Evolutionary conservation across 2,113 vertebrate genomes (phyloP).

Genomic region (Pedionomus torquatus): DNA sequence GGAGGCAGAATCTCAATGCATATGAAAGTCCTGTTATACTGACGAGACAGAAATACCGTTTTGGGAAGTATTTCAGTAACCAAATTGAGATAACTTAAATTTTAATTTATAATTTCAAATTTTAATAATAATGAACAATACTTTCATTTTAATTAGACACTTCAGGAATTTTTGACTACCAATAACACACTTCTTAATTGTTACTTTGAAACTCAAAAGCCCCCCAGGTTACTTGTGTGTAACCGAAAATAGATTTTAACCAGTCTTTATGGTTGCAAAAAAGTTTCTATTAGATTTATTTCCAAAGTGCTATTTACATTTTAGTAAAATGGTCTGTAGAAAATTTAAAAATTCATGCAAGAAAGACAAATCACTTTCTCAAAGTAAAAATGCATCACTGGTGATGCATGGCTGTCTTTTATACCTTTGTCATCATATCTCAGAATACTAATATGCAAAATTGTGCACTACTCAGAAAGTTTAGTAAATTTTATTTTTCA

Average conservation of each 20-base stretch:
- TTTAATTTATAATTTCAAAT: not conserved
- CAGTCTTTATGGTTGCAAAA: not conserved
- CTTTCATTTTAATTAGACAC: not conserved
- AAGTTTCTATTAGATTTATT: not conserved
- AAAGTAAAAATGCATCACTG: not conserved
- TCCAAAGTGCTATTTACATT: not conserved
- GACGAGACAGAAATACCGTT: not conserved
- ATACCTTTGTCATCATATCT: not conserved
- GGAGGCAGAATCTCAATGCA: not conserved
- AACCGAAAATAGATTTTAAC: not conserved
- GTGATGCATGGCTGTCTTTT: slow-evolving; percentile 27
- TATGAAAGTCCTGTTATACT: not conserved
- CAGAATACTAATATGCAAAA: not conserved
- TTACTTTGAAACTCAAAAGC: not conserved
- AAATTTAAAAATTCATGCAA: slow-evolving; percentile 7
- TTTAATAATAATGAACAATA: not conserved
- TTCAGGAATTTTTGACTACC: not conserved
- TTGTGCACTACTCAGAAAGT: not conserved
- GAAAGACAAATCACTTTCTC: slow-evolving; percentile 25
- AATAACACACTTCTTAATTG: not conserved
- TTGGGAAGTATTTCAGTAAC: not conserved
- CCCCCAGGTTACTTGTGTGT: accelerated
- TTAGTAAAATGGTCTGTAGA: slow-evolving; percentile 10
- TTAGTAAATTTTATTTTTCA: slow-evolving; percentile 14
- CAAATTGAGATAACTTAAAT: not conserved